phyloP scores from a whole-genome alignment of 64 coral and sea anemone species.

The Pocillopora verrucosa region DNA sequence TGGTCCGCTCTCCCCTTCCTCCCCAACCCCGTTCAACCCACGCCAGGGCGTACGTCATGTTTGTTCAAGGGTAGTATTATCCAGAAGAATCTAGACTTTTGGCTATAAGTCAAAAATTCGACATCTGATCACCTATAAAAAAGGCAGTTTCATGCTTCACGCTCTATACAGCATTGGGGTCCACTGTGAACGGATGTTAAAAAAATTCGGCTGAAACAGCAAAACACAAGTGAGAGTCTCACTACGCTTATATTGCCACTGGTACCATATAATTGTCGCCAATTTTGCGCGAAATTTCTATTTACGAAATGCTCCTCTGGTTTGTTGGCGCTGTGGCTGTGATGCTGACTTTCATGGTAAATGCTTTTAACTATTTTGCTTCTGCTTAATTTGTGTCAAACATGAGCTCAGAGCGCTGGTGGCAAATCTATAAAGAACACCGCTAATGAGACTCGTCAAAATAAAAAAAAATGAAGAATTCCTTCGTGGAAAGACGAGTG shows the following conservation, averaged over 20 bases:
- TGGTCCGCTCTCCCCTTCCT: not conserved
- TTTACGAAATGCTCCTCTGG: constrained; percentile 1
- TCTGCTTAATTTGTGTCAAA: not conserved
- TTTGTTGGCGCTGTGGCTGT: not conserved
- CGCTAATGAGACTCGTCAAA: too few relatives aligned
- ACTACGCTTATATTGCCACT: not conserved
- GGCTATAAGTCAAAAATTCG: not conserved
- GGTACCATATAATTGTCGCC: not conserved
- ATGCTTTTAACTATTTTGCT: not conserved
- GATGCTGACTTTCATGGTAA: constrained; percentile 12
- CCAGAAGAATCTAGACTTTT: not conserved
- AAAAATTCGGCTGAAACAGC: too few relatives aligned
- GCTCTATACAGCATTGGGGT: not conserved
- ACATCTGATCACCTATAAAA: not conserved
- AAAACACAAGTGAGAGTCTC: not conserved
- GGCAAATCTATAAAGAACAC: not conserved
- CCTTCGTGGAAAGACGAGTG: too few relatives aligned
- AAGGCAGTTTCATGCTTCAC: not conserved
- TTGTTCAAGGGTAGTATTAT: not conserved
- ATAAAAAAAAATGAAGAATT: too few relatives aligned
- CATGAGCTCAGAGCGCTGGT: not conserved
- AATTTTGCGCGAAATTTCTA: not conserved
- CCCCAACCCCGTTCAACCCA: not conserved
- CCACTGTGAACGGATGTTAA: not conserved
- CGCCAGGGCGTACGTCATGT: not conserved